Evolutionary conservation across 2,888 invertebrate species (phyloP).

Genomic region (Pseudolycoriella hygida): DNA sequence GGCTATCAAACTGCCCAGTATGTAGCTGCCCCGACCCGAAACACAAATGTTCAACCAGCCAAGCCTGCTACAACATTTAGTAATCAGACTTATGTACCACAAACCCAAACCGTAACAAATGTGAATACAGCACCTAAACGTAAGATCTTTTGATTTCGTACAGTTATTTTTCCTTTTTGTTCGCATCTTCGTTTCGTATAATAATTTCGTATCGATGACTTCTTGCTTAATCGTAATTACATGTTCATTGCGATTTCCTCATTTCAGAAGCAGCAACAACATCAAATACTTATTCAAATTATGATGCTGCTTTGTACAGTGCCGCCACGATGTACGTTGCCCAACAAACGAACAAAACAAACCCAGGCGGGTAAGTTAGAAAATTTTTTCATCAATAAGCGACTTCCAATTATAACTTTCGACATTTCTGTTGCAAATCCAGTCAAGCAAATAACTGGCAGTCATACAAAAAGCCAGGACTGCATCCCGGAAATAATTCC

Average conservation of each 20-base stretch:
- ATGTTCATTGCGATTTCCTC: no score
- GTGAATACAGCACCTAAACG: conserved; percentile 31
- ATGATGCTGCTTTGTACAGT: conserved; percentile 89
- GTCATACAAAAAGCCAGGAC: conserved; percentile 37
- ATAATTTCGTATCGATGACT: no score
- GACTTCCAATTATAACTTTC: no score
- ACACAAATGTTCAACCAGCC: conserved; percentile 38
- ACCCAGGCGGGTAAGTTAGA: conserved; percentile 27
- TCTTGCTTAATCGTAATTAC: no score
- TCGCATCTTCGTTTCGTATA: neutral
- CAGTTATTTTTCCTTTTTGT: conserved; percentile 2
- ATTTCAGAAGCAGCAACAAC: conserved; percentile 29
- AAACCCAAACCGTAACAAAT: conserved; percentile 14
- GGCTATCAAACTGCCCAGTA: conserved; percentile 22
- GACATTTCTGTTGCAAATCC: neutral
- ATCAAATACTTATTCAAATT: conserved; percentile 62
- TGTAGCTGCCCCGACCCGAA: conserved; percentile 43
- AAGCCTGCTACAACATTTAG: conserved; percentile 35
- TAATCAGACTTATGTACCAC: conserved; percentile 30
- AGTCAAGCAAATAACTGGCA: conserved; percentile 29
- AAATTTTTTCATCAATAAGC: conserved; percentile 12
- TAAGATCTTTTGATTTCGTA: conserved; percentile 18
- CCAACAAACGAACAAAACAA: conserved; percentile 39
- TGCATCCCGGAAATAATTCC: conserved; percentile 31
- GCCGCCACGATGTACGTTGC: conserved; percentile 91